These are phyloP conservation scores for Epicauta chinensis DNA, from an alignment of 1,140 invertebrate species.

Conservation along the genomic window DNA sequence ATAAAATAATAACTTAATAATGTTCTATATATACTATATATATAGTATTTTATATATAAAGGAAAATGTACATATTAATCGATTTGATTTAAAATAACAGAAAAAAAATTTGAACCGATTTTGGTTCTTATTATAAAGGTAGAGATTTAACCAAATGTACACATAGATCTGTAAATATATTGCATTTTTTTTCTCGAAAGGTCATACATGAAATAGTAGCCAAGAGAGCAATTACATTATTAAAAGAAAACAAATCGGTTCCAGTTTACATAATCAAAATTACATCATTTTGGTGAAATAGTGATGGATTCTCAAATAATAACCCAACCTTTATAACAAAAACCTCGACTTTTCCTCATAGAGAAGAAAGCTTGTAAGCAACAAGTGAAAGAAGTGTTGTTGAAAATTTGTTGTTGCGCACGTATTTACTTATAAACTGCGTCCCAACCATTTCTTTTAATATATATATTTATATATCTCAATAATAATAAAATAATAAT, in stretches of 20 bases:
- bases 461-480: too few species aligned
- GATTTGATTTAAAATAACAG: slow-evolving; percentile 26
- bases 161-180: slow-evolving; percentile 9
- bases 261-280: too few species aligned
- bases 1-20: slow-evolving; percentile 41
- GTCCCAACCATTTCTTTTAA: slow-evolving; percentile 8
- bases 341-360: background rate
- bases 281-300: too few species aligned
- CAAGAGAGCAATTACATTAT: slow-evolving; percentile 14
- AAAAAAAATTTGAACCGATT: slow-evolving; percentile 10
- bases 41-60: slow-evolving; percentile 34
- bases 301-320: slow-evolving; percentile 7
- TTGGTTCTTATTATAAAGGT: slow-evolving; percentile 20
- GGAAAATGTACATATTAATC: slow-evolving; percentile 26
- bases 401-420: slow-evolving; percentile 15
- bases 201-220: too few species aligned
- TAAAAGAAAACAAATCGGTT: too few species aligned
- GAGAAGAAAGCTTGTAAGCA: slow-evolving; percentile 24
- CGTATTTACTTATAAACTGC: slow-evolving; percentile 19
- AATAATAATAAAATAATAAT: too few species aligned
- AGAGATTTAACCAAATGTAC: slow-evolving; percentile 18
- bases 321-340: slow-evolving; percentile 18
- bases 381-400: slow-evolving; percentile 27
- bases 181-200: background rate
- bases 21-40: slow-evolving; percentile 35